These are phyloP conservation scores for Albula glossodonta DNA, from an alignment of 2,113 vertebrate species.

Conservation along the genomic window DNA sequence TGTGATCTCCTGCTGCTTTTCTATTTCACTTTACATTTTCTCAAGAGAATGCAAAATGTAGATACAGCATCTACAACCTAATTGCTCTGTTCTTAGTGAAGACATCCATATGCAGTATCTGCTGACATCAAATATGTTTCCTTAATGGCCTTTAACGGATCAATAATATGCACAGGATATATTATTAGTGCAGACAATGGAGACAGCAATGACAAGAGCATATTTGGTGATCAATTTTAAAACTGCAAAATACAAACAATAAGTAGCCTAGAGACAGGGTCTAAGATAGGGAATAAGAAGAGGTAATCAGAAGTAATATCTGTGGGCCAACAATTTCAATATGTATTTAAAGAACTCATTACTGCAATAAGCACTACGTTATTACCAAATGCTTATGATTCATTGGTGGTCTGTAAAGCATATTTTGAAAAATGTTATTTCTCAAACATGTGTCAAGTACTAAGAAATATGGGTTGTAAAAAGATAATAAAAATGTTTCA, in stretches of 20 bases:
- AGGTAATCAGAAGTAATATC: neutral
- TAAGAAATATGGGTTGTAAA: too few relatives aligned
- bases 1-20: neutral
- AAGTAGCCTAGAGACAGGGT: neutral
- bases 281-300: neutral
- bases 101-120: neutral
- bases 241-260: neutral
- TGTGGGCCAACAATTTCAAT: neutral
- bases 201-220: neutral
- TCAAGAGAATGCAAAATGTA: neutral
- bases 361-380: slow-evolving; percentile 7
- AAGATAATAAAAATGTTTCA: too few relatives aligned
- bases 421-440: neutral
- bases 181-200: neutral
- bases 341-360: slow-evolving; percentile 8
- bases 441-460: too few relatives aligned
- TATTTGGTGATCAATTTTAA: slow-evolving; percentile 8
- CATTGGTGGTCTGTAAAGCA: slow-evolving; percentile 6
- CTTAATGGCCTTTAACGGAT: slow-evolving; percentile 4
- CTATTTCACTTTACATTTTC: neutral
- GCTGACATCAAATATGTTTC: neutral
- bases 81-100: neutral
- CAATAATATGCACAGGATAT: neutral
- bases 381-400: slow-evolving; percentile 2
- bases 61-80: neutral